phyloP scores from a whole-genome alignment of 1,140 invertebrate genomes.

The Bombus waltoni region DNA sequence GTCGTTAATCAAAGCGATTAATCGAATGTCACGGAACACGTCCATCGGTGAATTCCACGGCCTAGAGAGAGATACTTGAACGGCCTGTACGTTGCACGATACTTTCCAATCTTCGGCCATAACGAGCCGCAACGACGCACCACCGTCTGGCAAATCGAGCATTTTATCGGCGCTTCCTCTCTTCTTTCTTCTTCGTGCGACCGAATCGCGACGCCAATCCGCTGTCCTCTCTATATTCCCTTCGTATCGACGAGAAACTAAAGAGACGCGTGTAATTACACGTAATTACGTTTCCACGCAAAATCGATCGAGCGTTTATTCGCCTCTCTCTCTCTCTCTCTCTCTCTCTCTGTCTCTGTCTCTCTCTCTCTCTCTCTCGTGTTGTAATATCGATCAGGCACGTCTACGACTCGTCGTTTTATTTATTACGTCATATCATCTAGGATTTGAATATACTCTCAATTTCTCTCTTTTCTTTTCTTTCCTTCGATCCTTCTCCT shows the following conservation, averaged over 20 bases:
- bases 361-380: background rate
- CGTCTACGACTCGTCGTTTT: too few relatives aligned
- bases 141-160: constrained; percentile 61
- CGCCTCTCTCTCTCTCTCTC: background rate
- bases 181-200: background rate
- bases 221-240: background rate
- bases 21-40: constrained; percentile 68
- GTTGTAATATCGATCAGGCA: background rate
- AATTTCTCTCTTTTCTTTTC: too few relatives aligned
- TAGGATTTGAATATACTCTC: too few relatives aligned
- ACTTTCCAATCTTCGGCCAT: constrained; percentile 44
- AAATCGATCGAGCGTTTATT: constrained; percentile 1
- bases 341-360: background rate
- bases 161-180: constrained; percentile 45
- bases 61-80: constrained; percentile 59
- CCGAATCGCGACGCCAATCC: background rate
- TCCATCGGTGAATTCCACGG: constrained; percentile 48
- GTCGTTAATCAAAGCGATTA: constrained; percentile 73
- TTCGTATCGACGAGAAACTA: constrained; percentile 5
- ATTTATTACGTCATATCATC: too few relatives aligned
- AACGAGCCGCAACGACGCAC: constrained; percentile 60
- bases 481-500: too few relatives aligned
- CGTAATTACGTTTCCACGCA: background rate
- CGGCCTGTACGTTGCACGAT: background rate
- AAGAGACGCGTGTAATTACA: background rate